Evolutionary conservation across 2,888 invertebrate genomes (phyloP).

Genomic region (Ophioninae sp.): DNA sequence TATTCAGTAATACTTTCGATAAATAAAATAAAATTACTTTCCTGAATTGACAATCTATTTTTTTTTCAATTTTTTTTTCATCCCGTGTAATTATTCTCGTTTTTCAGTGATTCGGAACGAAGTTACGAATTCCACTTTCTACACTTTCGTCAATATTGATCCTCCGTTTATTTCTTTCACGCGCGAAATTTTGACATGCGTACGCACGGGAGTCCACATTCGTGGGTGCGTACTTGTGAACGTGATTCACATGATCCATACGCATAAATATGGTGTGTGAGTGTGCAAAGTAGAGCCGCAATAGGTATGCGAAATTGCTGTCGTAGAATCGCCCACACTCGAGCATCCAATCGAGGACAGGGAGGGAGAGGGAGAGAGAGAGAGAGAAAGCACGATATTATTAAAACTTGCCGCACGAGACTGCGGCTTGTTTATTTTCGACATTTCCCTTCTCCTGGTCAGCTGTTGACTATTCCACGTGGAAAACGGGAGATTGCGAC

Average conservation of each 20-base stretch:
- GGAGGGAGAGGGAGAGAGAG: too few relatives aligned
- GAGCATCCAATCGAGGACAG: constrained; percentile 11
- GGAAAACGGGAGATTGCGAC: not conserved
- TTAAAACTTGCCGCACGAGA: constrained; percentile 21
- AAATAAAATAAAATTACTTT: too few relatives aligned
- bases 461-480: not conserved
- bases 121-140: constrained; percentile 42
- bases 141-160: constrained; percentile 47
- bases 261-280: too few relatives aligned
- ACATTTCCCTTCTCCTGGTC: constrained; percentile 9
- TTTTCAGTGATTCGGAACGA: constrained; percentile 29
- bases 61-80: too few relatives aligned
- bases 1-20: too few relatives aligned
- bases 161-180: constrained; percentile 54
- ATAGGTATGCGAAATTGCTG: constrained; percentile 17
- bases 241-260: too few relatives aligned
- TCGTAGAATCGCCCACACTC: constrained; percentile 34
- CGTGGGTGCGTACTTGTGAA: not conserved
- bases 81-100: not conserved
- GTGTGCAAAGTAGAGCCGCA: not conserved
- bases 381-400: constrained; percentile 20
- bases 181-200: constrained; percentile 15
- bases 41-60: too few relatives aligned
- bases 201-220: not conserved
- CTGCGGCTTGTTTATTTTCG: constrained; percentile 25